A percentile compares a stretch with the other conserved stretches of the same genome.
Conservation (phyloP, 2,888 invertebrate species). For the Ophion ellenae region DNA sequence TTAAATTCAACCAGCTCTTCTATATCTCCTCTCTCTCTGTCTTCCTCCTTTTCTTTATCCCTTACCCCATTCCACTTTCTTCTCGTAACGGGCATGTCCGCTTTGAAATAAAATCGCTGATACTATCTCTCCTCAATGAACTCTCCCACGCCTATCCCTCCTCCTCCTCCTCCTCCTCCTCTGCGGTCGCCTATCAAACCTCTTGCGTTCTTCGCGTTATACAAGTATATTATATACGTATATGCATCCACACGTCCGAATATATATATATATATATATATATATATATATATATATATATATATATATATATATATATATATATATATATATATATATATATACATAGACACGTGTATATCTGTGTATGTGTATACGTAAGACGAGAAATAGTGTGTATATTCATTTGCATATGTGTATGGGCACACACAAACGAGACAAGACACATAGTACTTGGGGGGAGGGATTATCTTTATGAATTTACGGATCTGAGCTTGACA, state of each 20-base stretch:
- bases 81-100: conserved; percentile 82
- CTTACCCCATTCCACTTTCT: conserved; percentile 61
- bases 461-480: conserved; percentile 9
- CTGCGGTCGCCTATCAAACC: conserved; percentile 51
- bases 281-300: too few species aligned
- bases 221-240: conserved; percentile 19
- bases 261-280: background rate
- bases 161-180: conserved; percentile 53
- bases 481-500: conserved; percentile 17
- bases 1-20: conserved; percentile 69
- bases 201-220: conserved; percentile 42
- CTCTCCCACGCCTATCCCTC: conserved; percentile 83
- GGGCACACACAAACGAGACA: background rate
- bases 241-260: background rate
- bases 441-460: background rate
- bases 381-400: background rate
- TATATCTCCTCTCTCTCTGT: conserved; percentile 57
- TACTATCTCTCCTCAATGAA: conserved; percentile 83
- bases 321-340: background rate
- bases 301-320: background rate
- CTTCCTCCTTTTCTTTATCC: conserved; percentile 54
- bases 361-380: background rate
- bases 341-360: background rate
- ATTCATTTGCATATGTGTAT: background rate
- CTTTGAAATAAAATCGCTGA: conserved; percentile 83